A percentile compares a stretch with the other conserved stretches of the same genome.
phyloP scores from a whole-genome alignment of 2,113 vertebrate species.

The Morone saxatilis region DNA sequence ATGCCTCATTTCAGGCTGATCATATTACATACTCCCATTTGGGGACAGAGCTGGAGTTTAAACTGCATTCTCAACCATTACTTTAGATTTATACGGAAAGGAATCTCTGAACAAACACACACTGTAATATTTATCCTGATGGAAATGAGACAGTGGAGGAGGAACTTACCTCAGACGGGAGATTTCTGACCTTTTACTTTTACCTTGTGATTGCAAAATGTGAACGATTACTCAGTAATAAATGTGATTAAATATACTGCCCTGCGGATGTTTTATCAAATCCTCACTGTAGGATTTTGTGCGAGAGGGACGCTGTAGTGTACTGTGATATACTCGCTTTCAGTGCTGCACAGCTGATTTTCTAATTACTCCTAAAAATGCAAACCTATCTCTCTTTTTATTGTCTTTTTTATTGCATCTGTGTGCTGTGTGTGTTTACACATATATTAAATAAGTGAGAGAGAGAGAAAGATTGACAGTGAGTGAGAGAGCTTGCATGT shows the following conservation, averaged over 20 bases:
- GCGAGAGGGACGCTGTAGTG: not conserved
- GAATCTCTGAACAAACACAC: constrained; percentile 46
- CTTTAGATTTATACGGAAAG: constrained; percentile 61
- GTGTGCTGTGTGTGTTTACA: not conserved
- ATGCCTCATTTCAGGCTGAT: constrained; percentile 74
- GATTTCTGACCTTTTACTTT: constrained; percentile 43
- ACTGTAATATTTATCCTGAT: constrained; percentile 42
- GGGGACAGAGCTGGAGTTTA: constrained; percentile 59
- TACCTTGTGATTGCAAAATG: constrained; percentile 47
- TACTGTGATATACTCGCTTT: not conserved
- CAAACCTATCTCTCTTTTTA: not conserved
- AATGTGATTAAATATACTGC: not conserved
- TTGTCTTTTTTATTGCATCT: not conserved
- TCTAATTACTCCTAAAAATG: constrained; percentile 3
- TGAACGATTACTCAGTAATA: constrained; percentile 33
- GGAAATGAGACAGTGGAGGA: constrained; percentile 42
- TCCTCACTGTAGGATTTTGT: not conserved
- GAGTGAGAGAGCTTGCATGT: not conserved
- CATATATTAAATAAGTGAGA: not conserved
- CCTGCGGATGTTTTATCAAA: constrained; percentile 31
- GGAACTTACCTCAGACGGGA: constrained; percentile 52
- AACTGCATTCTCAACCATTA: constrained; percentile 52
- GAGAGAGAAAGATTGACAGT: not conserved
- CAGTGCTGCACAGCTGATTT: not conserved
- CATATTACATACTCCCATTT: constrained; percentile 63